Percentiles rank a stretch among this genome's conserved stretches.
phyloP scores from a whole-genome alignment of 2,113 vertebrate species.

The Esox niger region DNA sequence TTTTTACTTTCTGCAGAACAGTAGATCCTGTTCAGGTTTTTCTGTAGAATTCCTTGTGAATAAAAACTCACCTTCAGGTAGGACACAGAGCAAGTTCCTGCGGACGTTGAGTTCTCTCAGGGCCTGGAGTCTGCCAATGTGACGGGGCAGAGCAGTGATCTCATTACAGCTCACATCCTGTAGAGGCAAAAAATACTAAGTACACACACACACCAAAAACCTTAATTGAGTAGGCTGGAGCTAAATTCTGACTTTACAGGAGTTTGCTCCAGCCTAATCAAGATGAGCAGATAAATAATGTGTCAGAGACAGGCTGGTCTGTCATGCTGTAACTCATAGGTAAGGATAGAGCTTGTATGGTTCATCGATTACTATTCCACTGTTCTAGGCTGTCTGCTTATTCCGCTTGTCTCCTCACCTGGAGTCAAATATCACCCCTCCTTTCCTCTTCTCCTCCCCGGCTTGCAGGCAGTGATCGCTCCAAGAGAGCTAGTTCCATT shows the following conservation, averaged over 20 bases:
- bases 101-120: constrained; percentile 89
- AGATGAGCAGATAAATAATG: too few species aligned
- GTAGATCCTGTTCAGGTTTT: too few species aligned
- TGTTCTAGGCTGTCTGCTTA: too few species aligned
- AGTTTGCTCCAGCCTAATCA: too few species aligned
- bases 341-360: too few species aligned
- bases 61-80: constrained; percentile 92
- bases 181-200: constrained; percentile 1
- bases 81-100: constrained; percentile 88
- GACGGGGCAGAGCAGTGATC: constrained; percentile 86
- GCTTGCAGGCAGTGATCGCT: neutral
- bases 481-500: neutral
- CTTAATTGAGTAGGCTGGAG: too few species aligned
- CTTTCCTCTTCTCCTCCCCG: neutral
- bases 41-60: too few species aligned
- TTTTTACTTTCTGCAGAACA: too few species aligned
- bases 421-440: neutral
- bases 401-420: neutral
- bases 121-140: constrained; percentile 86
- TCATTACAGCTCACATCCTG: constrained; percentile 98
- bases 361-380: neutral
- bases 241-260: too few species aligned
- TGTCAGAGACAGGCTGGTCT: too few species aligned
- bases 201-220: neutral
- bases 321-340: too few species aligned